A percentile compares a stretch with the other conserved stretches of the same genome.
These are phyloP conservation scores for Syngnathus rostellatus DNA, from an alignment of 2,797 vertebrate species.

Conservation along the genomic window DNA sequence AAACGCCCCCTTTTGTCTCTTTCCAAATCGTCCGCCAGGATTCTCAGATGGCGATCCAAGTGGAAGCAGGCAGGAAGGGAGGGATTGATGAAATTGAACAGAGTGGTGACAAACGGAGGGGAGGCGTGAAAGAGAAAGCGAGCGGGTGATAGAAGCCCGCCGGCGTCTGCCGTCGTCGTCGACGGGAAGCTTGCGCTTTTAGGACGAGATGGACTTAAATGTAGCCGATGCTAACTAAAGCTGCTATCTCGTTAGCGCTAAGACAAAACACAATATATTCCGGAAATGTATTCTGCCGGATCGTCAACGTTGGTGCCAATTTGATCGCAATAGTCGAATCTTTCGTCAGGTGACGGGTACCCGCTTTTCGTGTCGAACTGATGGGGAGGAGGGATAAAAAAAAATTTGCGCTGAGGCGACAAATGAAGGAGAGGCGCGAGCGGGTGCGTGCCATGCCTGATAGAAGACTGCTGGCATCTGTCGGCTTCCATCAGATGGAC, in stretches of 20 bases:
- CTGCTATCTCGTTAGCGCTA: too few relatives aligned
- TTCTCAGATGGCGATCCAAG: constrained; percentile 38
- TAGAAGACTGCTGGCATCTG: constrained; percentile 63
- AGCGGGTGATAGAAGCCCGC: constrained; percentile 53
- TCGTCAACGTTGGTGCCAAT: neutral
- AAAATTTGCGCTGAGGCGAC: constrained; percentile 18
- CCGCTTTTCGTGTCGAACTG: constrained; percentile 17
- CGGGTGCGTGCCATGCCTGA: constrained; percentile 39
- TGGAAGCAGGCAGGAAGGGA: constrained; percentile 23
- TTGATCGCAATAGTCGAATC: constrained; percentile 30
- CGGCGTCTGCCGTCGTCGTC: constrained; percentile 46
- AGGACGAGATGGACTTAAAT: neutral
- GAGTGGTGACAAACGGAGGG: constrained; percentile 5
- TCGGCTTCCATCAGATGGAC: constrained; percentile 49
- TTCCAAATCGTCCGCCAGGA: constrained; percentile 44
- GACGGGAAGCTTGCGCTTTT: neutral
- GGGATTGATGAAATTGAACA: constrained; percentile 19
- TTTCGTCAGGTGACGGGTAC: constrained; percentile 10
- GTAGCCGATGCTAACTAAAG: neutral
- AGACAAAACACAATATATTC: too few relatives aligned
- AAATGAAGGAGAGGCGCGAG: constrained; percentile 18
- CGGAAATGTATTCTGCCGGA: too few relatives aligned
- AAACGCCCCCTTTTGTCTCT: constrained; percentile 48
- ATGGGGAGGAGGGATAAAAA: constrained; percentile 21
- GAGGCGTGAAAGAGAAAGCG: constrained; percentile 9